phyloP scores from a whole-genome alignment of 2,888 invertebrate genomes.

The Pseudoips prasinana region DNA sequence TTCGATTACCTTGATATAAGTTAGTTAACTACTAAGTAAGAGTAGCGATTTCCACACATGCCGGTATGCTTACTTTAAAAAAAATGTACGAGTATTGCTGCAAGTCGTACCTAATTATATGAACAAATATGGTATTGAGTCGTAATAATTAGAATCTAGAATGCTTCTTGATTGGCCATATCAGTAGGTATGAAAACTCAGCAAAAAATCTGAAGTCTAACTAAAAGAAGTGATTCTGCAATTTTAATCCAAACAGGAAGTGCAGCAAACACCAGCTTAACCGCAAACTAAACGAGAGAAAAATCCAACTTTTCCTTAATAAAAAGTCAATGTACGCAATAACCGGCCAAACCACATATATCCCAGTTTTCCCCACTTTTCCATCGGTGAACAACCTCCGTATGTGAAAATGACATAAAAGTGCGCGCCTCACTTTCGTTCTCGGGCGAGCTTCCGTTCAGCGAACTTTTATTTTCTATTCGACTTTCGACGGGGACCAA shows the following conservation, averaged over 20 bases:
- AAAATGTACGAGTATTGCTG: too few relatives aligned
- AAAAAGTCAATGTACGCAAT: slow-evolving; percentile 23
- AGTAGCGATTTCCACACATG: too few relatives aligned
- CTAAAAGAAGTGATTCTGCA: background rate
- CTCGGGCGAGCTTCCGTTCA: slow-evolving; percentile 42
- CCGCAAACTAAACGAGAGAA: slow-evolving; percentile 25
- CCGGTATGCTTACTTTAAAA: too few relatives aligned
- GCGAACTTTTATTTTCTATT: slow-evolving; percentile 41
- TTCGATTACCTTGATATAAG: too few relatives aligned
- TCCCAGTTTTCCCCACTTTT: slow-evolving; percentile 37
- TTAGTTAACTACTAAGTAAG: too few relatives aligned
- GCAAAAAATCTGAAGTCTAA: too few relatives aligned
- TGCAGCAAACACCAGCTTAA: slow-evolving; percentile 5
- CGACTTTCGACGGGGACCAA: slow-evolving; percentile 33
- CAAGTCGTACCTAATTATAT: too few relatives aligned
- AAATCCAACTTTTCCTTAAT: slow-evolving; percentile 27
- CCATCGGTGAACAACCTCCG: slow-evolving; percentile 29
- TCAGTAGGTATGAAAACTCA: too few relatives aligned
- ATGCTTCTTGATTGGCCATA: too few relatives aligned
- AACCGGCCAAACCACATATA: slow-evolving; percentile 30
- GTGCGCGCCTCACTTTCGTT: slow-evolving; percentile 54
- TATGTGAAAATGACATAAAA: slow-evolving; percentile 58
- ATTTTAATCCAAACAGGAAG: slow-evolving; percentile 14
- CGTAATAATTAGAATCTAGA: too few relatives aligned
- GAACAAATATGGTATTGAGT: too few relatives aligned